These are phyloP conservation scores for Drosophila neocordata DNA, from an alignment of 1,140 invertebrate genomes.

Conservation along the genomic window DNA sequence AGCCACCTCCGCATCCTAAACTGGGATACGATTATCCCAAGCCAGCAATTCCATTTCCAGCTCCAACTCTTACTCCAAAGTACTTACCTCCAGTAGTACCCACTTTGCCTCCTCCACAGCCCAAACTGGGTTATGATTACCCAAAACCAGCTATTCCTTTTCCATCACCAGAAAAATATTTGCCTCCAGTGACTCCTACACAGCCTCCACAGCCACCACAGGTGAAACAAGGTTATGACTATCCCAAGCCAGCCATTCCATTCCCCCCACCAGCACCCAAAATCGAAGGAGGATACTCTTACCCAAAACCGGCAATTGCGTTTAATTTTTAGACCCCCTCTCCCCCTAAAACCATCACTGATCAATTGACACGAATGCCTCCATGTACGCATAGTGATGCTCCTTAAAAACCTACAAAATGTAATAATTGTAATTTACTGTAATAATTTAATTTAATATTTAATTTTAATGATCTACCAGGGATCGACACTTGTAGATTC, in stretches of 20 bases:
- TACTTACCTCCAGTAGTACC: slow-evolving; percentile 38
- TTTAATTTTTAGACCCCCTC: slow-evolving; percentile 52
- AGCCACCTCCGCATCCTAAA: not conserved
- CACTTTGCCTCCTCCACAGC: slow-evolving; percentile 25
- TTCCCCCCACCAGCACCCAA: slow-evolving; percentile 52
- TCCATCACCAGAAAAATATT: slow-evolving; percentile 43
- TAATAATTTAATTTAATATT: slow-evolving; percentile 76
- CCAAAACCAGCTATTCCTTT: slow-evolving; percentile 66
- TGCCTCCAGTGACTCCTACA: slow-evolving; percentile 31
- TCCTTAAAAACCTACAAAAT: slow-evolving; percentile 72
- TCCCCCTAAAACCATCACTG: slow-evolving; percentile 39
- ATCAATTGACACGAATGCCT: slow-evolving; percentile 73
- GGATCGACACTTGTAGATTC: slow-evolving; percentile 44
- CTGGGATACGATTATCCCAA: not conserved
- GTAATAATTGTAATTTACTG: slow-evolving; percentile 76
- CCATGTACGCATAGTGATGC: slow-evolving; percentile 68
- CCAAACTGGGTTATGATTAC: slow-evolving; percentile 55
- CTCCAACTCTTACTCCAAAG: slow-evolving; percentile 40
- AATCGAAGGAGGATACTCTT: slow-evolving; percentile 59
- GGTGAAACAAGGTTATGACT: slow-evolving; percentile 27
- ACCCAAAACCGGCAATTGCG: slow-evolving; percentile 65
- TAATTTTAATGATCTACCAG: slow-evolving; percentile 69
- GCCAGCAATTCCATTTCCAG: slow-evolving; percentile 28
- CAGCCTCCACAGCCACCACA: slow-evolving; percentile 32
- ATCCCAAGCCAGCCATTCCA: slow-evolving; percentile 46